Percentiles rank a stretch among this genome's conserved stretches.
These are phyloP conservation scores for cat (Felis catus) DNA, from an alignment of 2,113 vertebrate species.

Conservation along the genomic window F.catus_Fca126_mat1.0 CM031421.1:24689001-24689500, in stretches of 20 bases:
- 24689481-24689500: background rate
- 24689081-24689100: background rate
- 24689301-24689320: background rate
- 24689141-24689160: background rate
- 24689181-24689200: background rate
- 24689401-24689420: background rate
- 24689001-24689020: background rate
- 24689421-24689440: background rate
- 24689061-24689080: background rate
- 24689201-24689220: background rate
- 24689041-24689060: background rate
- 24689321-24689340: rapidly evolving
- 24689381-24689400: background rate
- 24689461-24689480: background rate
- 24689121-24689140: background rate
- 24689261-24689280: background rate
- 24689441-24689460: background rate
- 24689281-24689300: background rate
- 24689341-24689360: background rate
- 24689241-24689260: background rate
- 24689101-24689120: background rate
- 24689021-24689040: background rate
- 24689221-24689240: background rate
- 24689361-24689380: no score
- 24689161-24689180: background rate